Evolutionary conservation across 2,888 invertebrate species (phyloP).

Genomic region (Perizoma affinitatum): DNA sequence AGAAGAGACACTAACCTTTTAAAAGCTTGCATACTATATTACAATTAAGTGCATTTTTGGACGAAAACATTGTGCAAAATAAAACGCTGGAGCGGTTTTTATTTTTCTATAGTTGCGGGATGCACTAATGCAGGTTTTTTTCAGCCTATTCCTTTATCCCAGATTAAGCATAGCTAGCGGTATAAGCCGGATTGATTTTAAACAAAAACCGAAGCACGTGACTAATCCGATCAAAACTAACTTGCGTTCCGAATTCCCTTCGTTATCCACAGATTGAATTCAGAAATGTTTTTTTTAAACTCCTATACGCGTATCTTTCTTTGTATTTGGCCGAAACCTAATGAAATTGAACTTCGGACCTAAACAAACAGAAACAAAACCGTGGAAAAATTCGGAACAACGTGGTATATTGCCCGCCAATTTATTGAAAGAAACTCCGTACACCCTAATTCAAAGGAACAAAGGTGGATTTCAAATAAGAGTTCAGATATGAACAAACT

Average conservation of each 20-base stretch:
- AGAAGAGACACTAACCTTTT: no score
- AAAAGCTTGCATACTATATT: no score
- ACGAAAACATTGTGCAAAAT: no score
- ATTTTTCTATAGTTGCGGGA: neutral
- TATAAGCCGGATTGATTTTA: constrained; percentile 10
- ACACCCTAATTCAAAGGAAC: constrained; percentile 13
- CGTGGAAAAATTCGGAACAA: constrained; percentile 43
- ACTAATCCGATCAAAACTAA: constrained; percentile 11
- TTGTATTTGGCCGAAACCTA: constrained; percentile 29
- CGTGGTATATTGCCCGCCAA: constrained; percentile 24
- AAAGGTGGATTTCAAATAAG: constrained; percentile 25
- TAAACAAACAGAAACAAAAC: constrained; percentile 65
- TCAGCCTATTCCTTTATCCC: constrained; percentile 1
- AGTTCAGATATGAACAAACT: constrained; percentile 35
- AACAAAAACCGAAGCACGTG: constrained; percentile 10
- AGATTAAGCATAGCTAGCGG: constrained; percentile 15
- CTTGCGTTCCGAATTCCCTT: constrained; percentile 9
- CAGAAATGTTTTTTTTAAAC: constrained; percentile 12
- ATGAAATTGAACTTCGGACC: constrained; percentile 62
- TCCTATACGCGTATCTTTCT: constrained; percentile 13
- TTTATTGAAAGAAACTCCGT: constrained; percentile 22
- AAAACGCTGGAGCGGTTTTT: neutral
- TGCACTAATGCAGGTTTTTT: neutral
- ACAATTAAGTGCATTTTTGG: no score
- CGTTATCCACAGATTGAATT: constrained; percentile 12